phyloP scores from a whole-genome alignment of 2,113 vertebrate species.

The Tursiops truncatus region DNA sequence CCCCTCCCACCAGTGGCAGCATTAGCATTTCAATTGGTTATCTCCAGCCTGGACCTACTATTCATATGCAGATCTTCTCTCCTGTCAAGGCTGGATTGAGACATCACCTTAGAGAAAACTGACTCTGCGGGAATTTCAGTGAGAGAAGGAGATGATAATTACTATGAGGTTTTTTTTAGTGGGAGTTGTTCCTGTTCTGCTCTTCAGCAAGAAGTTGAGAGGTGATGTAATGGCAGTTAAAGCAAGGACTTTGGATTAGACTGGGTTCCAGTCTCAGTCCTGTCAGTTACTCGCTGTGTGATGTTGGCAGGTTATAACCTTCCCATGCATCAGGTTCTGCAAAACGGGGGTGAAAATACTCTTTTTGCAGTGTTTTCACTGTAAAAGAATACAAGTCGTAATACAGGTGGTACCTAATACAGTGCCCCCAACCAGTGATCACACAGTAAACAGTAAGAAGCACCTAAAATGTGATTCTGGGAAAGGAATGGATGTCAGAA shows the following conservation, averaged over 20 bases:
- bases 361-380: neutral
- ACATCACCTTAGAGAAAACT: neutral
- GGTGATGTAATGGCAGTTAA: neutral
- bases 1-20: neutral
- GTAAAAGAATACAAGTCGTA: neutral
- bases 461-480: neutral
- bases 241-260: neutral
- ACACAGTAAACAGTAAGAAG: neutral
- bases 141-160: neutral
- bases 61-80: neutral
- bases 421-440: neutral
- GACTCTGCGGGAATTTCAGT: neutral
- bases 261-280: neutral
- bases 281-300: neutral
- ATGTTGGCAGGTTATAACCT: neutral
- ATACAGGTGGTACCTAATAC: rapidly evolving
- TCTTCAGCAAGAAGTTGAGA: neutral
- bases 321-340: neutral
- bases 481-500: neutral
- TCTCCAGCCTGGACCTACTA: neutral
- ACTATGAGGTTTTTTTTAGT: neutral
- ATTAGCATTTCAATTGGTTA: neutral
- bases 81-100: conserved; percentile 17
- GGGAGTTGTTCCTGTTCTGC: neutral
- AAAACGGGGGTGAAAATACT: neutral